A percentile compares a stretch with the other conserved stretches of the same genome.
These are phyloP conservation scores for Coracias cyanogaster DNA, from an alignment of 2,797 vertebrate genomes.

Conservation along the genomic window DNA sequence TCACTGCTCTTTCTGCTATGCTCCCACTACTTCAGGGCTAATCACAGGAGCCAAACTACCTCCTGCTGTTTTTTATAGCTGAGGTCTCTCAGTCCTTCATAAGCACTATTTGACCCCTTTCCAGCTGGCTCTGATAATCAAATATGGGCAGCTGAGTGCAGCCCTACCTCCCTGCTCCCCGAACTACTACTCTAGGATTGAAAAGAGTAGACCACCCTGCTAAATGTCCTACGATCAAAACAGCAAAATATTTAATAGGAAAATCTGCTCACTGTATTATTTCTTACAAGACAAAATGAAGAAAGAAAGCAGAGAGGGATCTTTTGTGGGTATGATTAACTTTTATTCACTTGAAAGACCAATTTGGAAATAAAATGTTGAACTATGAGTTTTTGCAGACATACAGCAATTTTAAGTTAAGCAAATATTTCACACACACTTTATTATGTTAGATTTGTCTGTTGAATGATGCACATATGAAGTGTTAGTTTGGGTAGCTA, in stretches of 20 bases:
- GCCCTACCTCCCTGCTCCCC: not conserved
- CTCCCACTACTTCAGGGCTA: not conserved
- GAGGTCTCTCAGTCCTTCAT: constrained; percentile 47
- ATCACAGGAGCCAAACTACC: constrained; percentile 6
- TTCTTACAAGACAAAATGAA: constrained; percentile 10
- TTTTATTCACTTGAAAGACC: not conserved
- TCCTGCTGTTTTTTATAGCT: constrained; percentile 21
- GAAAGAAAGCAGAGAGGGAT: not conserved
- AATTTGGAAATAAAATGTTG: not conserved
- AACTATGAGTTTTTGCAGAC: not conserved
- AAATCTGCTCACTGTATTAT: not conserved
- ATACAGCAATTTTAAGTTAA: not conserved
- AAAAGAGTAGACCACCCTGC: constrained; percentile 53
- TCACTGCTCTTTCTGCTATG: not conserved
- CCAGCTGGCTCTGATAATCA: constrained; percentile 63
- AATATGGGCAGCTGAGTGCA: not conserved
- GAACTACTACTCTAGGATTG: not conserved
- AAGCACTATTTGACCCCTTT: constrained; percentile 29
- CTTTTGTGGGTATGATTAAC: not conserved
- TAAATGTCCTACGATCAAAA: not conserved
- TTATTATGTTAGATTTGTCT: not conserved
- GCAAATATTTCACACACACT: not conserved
- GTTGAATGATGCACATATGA: not conserved
- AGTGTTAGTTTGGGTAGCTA: not conserved
- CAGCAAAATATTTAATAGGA: not conserved